Evolutionary conservation across 2,888 invertebrate species (phyloP).

Genomic region (Phytoseiulus persimilis): DNA sequence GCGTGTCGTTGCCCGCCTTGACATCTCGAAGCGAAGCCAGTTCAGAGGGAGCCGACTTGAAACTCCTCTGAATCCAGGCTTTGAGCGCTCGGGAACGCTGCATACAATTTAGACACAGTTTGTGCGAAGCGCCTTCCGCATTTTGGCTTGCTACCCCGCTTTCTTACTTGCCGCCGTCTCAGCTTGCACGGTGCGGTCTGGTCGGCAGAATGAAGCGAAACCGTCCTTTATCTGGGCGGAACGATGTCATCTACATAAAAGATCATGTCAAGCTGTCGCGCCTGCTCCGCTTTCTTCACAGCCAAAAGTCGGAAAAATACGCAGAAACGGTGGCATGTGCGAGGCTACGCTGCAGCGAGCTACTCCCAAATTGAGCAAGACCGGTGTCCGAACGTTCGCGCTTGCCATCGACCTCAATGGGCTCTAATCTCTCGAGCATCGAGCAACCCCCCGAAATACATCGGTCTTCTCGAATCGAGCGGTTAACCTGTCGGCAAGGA

Average conservation of each 20-base stretch:
- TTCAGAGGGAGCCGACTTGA: too few species aligned
- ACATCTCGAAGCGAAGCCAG: too few species aligned
- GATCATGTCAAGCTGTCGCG: conserved; percentile 5
- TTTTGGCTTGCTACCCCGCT: background rate
- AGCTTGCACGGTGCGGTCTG: background rate
- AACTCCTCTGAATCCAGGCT: too few species aligned
- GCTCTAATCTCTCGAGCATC: too few species aligned
- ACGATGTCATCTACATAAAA: conserved; percentile 5
- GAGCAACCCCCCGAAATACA: too few species aligned
- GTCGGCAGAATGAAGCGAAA: background rate
- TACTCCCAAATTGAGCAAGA: background rate
- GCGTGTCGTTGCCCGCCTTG: too few species aligned
- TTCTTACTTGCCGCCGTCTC: too few species aligned
- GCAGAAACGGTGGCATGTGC: background rate
- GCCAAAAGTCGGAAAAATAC: background rate
- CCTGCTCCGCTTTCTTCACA: background rate
- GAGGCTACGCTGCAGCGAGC: background rate
- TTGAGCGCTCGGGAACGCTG: too few species aligned
- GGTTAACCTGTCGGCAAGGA: too few species aligned
- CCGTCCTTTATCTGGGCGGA: background rate
- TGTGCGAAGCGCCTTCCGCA: background rate
- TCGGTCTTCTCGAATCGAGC: too few species aligned
- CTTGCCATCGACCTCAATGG: background rate
- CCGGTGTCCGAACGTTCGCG: background rate
- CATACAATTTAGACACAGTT: too few species aligned